Conservation (phyloP, 2,113 vertebrate genomes). For the Lasiurus cinereus region DNA sequence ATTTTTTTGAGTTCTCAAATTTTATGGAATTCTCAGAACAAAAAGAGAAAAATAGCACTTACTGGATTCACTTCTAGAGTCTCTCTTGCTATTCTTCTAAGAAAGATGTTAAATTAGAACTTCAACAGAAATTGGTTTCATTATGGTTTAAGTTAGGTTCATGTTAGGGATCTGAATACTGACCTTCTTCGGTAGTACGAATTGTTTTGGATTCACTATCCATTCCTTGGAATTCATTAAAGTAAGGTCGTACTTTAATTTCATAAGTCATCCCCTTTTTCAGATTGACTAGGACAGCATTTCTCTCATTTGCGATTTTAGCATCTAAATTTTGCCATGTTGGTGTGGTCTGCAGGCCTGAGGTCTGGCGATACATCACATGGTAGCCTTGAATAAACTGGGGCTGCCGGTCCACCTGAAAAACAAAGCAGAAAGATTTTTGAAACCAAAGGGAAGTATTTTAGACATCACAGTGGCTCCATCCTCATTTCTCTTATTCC, state of each 20-base stretch:
- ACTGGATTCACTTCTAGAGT: neutral
- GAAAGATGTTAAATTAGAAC: neutral
- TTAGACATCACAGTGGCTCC: neutral
- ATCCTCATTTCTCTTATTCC: neutral
- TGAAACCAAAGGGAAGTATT: neutral
- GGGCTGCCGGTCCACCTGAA: conserved; percentile 96
- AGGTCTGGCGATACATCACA: conserved; percentile 95
- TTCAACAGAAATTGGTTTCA: neutral
- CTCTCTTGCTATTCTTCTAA: neutral
- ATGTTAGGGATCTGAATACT: conserved; percentile 68
- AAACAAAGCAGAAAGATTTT: neutral
- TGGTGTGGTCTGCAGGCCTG: conserved; percentile 91
- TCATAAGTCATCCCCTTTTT: conserved; percentile 98
- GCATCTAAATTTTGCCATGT: conserved; percentile 95
- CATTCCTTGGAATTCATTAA: conserved; percentile 99
- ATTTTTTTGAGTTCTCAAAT: neutral
- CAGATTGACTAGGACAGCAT: conserved; percentile 91
- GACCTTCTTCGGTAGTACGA: conserved; percentile 97
- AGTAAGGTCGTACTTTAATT: conserved; percentile 98
- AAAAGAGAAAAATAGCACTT: neutral
- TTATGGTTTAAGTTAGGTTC: neutral
- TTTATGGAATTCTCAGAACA: neutral
- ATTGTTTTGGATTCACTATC: conserved; percentile 97
- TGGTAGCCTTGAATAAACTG: conserved; percentile 99
- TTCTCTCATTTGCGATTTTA: conserved; percentile 95